A percentile compares a stretch with the other conserved stretches of the same genome.
Evolutionary conservation across 2,113 vertebrate genomes (phyloP).

Genomic region (human): DNA sequence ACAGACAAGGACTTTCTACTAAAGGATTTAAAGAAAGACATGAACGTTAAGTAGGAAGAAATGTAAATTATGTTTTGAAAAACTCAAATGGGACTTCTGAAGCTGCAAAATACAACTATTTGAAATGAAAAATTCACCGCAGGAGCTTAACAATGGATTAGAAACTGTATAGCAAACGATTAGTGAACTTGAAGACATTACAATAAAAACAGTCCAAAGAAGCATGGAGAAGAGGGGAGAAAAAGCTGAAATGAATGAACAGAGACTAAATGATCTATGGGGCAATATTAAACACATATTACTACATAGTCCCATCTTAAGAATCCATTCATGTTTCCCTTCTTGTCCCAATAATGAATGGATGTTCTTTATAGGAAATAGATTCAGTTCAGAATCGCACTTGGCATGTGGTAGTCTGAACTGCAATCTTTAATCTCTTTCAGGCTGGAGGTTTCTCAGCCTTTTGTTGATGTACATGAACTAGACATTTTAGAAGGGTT

Average conservation of each 20-base stretch:
- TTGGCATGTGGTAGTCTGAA: neutral
- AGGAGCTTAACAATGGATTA: neutral
- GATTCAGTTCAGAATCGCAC: neutral
- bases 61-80: neutral
- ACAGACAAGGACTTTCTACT: neutral
- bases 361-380: neutral
- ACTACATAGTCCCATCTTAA: neutral
- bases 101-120: neutral
- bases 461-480: constrained; percentile 29
- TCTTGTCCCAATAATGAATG: neutral
- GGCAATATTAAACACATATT: neutral
- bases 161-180: neutral
- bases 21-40: neutral
- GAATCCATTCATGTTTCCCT: neutral
- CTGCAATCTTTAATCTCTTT: neutral
- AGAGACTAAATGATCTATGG: neutral
- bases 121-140: neutral
- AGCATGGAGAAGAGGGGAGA: neutral
- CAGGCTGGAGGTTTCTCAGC: neutral
- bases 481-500: neutral
- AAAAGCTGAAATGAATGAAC: neutral
- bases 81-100: neutral
- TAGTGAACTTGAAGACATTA: neutral
- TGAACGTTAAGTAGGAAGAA: neutral
- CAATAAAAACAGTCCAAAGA: neutral